phyloP scores from a whole-genome alignment of 2,797 vertebrate species.

The Cetoscarus ocellatus region DNA sequence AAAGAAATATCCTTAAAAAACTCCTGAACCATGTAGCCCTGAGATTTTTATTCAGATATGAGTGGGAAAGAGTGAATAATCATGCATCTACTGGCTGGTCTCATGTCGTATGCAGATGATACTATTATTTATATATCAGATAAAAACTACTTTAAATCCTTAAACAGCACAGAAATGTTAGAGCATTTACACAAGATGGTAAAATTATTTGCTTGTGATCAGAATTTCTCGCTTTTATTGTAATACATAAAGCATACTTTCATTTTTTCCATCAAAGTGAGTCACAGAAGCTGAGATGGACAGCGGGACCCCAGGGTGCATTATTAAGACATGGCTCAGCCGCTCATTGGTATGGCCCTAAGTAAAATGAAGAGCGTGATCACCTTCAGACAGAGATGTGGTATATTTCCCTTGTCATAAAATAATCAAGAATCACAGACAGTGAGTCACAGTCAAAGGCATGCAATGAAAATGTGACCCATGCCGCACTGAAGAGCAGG shows the following conservation, averaged over 20 bases:
- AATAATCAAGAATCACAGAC: slow-evolving; percentile 53
- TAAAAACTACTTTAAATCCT: background rate
- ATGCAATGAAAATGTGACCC: slow-evolving; percentile 56
- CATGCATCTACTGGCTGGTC: background rate
- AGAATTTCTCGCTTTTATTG: background rate
- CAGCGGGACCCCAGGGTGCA: slow-evolving; percentile 3
- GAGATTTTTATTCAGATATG: background rate
- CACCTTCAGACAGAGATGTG: slow-evolving; percentile 15
- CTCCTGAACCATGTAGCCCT: background rate
- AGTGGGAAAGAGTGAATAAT: background rate
- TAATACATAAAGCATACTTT: background rate
- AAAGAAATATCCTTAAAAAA: background rate
- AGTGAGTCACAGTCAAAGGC: slow-evolving; percentile 25
- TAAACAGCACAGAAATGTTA: background rate
- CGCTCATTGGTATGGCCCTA: background rate
- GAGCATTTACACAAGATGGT: background rate
- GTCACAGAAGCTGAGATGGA: slow-evolving; percentile 16
- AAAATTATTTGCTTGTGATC: background rate
- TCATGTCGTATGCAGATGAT: slow-evolving; percentile 11
- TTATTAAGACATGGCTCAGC: slow-evolving; percentile 10
- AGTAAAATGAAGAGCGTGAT: background rate
- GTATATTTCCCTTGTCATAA: slow-evolving; percentile 35
- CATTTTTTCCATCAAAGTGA: slow-evolving; percentile 1
- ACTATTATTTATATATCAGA: slow-evolving; percentile 1
- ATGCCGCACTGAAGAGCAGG: slow-evolving; percentile 41